A percentile compares a stretch with the other conserved stretches of the same genome.
Evolutionary conservation across 2,888 invertebrate genomes (phyloP).

Genomic region (Brenthis hecate): DNA sequence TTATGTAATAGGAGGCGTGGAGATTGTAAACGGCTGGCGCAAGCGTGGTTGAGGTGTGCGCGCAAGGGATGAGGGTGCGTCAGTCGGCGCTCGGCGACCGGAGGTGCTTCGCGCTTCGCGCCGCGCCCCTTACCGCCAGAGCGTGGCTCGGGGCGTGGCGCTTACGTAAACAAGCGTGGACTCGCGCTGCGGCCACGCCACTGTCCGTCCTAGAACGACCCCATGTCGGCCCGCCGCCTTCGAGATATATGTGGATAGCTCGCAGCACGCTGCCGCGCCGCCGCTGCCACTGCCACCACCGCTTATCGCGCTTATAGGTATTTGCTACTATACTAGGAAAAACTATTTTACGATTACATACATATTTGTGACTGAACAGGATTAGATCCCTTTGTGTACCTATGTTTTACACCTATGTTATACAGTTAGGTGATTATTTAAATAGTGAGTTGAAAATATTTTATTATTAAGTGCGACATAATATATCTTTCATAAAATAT

Average conservation of each 20-base stretch:
- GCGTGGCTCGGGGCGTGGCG: slow-evolving; percentile 83
- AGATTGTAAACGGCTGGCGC: slow-evolving; percentile 61
- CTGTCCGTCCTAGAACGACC: slow-evolving; percentile 76
- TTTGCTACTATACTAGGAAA: slow-evolving; percentile 11
- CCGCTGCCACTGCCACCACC: slow-evolving; percentile 71
- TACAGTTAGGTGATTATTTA: too few species aligned
- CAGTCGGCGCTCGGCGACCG: slow-evolving; percentile 80
- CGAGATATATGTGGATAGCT: slow-evolving; percentile 70
- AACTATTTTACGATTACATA: background rate
- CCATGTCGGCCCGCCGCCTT: slow-evolving; percentile 75
- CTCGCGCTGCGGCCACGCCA: slow-evolving; percentile 70
- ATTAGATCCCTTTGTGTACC: background rate
- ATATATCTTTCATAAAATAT: too few species aligned
- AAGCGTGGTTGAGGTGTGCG: slow-evolving; percentile 60
- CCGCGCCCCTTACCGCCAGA: slow-evolving; percentile 77
- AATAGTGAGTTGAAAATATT: too few species aligned
- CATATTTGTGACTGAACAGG: background rate
- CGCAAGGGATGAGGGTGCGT: slow-evolving; percentile 61
- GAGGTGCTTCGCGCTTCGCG: slow-evolving; percentile 76
- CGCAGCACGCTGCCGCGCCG: slow-evolving; percentile 64
- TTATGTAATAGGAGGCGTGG: slow-evolving; percentile 73
- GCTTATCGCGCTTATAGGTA: slow-evolving; percentile 77
- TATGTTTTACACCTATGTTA: too few species aligned
- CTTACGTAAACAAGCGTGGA: slow-evolving; percentile 81
- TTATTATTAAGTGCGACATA: too few species aligned